phyloP scores from a whole-genome alignment of 1,140 invertebrate genomes.

The Zaprionus camerounensis region DNA sequence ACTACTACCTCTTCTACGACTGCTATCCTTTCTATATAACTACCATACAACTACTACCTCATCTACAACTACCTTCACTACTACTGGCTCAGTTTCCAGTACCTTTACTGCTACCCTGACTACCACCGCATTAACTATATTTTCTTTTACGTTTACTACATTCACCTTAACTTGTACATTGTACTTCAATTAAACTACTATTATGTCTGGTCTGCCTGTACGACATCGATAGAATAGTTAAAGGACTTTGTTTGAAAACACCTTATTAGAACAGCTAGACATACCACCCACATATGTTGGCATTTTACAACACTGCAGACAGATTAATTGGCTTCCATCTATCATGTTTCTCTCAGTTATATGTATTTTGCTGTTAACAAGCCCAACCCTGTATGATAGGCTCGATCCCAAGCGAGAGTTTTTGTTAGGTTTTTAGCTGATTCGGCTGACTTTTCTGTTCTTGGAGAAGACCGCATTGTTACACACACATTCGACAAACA shows the following conservation, averaged over 20 bases:
- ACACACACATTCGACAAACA: slow-evolving; percentile 4
- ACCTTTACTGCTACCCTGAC: too few relatives aligned
- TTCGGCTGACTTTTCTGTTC: not conserved
- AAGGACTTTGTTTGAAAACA: not conserved
- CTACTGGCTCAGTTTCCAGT: too few relatives aligned
- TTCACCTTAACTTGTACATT: too few relatives aligned
- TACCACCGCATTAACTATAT: too few relatives aligned
- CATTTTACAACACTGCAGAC: not conserved
- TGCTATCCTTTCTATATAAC: too few relatives aligned
- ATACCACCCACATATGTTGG: not conserved
- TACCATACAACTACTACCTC: too few relatives aligned
- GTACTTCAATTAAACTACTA: not conserved
- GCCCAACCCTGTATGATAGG: not conserved
- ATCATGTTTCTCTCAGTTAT: not conserved
- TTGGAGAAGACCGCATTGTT: not conserved
- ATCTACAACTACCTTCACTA: too few relatives aligned
- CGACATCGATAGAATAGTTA: not conserved
- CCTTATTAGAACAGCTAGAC: not conserved
- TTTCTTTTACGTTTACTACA: too few relatives aligned
- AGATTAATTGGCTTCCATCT: not conserved
- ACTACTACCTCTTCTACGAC: not conserved
- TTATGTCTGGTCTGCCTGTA: not conserved
- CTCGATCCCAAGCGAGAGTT: not conserved
- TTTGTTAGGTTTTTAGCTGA: not conserved
- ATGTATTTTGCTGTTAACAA: not conserved